These are phyloP conservation scores for Ganaspis brasiliensis DNA, from an alignment of 2,888 invertebrate genomes.

Conservation along the genomic window DNA sequence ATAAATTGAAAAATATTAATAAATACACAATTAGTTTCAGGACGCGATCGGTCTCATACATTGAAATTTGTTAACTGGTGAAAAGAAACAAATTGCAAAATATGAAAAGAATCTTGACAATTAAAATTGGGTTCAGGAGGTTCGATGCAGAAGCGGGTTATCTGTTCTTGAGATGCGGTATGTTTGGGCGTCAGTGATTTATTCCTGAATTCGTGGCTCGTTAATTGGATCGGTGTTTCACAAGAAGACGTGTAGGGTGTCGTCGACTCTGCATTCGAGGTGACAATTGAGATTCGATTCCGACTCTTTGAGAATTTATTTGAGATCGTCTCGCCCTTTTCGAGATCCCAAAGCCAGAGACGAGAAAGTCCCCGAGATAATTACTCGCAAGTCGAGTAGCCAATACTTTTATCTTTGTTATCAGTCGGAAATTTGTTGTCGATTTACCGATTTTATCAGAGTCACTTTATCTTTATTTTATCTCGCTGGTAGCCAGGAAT, in stretches of 20 bases:
- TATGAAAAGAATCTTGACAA: constrained; percentile 25
- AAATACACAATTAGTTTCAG: too few species aligned
- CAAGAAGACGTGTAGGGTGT: constrained; percentile 33
- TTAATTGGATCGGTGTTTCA: constrained; percentile 53
- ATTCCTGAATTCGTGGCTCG: constrained; percentile 52
- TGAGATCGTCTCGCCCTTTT: constrained; percentile 35
- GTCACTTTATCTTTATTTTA: not conserved
- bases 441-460: constrained; percentile 22
- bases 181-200: constrained; percentile 50
- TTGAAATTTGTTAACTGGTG: too few species aligned
- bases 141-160: not conserved
- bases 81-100: not conserved
- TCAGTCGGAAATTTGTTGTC: constrained; percentile 19
- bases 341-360: not conserved
- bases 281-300: constrained; percentile 17
- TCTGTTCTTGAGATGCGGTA: constrained; percentile 52
- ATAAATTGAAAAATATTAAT: too few species aligned
- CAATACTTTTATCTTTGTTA: not conserved
- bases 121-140: constrained; percentile 4
- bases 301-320: constrained; percentile 21
- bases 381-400: constrained; percentile 6
- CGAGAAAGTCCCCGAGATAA: constrained; percentile 14
- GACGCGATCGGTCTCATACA: too few species aligned
- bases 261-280: constrained; percentile 10
- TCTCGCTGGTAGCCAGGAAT: not conserved